Evolutionary conservation across 2,888 invertebrate genomes (phyloP).

Genomic region (Pristionchus arcanus): DNA sequence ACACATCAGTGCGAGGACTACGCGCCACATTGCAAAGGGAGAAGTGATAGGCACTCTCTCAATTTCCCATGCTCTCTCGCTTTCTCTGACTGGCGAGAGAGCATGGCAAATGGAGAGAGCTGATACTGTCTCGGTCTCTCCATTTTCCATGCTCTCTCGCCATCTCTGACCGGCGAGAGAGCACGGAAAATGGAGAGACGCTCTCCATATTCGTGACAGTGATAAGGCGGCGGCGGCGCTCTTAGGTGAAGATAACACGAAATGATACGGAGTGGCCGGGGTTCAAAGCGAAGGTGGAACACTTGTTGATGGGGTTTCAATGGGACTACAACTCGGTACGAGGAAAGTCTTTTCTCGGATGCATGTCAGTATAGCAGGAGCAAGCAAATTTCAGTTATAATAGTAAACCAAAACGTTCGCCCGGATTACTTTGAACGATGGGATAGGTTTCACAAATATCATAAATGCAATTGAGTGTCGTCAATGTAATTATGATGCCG

Average conservation of each 20-base stretch:
- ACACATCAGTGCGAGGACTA: slow-evolving; percentile 2
- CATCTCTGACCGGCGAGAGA: not conserved
- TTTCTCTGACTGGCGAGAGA: not conserved
- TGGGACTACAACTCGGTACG: not conserved
- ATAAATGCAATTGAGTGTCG: too few relatives aligned
- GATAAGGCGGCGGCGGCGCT: not conserved
- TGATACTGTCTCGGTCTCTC: not conserved
- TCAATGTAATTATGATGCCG: too few relatives aligned
- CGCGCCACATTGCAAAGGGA: slow-evolving; percentile 12
- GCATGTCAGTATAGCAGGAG: too few relatives aligned
- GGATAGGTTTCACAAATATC: too few relatives aligned
- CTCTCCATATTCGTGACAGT: not conserved
- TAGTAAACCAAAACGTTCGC: too few relatives aligned
- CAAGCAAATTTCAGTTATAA: too few relatives aligned
- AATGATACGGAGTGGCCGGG: not conserved
- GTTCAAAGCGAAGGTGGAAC: not conserved
- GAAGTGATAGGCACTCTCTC: not conserved
- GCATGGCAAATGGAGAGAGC: not conserved
- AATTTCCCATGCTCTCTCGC: not conserved
- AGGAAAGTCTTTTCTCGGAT: too few relatives aligned
- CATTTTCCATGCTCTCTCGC: not conserved
- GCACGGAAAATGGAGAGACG: not conserved
- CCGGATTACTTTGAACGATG: too few relatives aligned
- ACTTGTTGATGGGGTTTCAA: not conserved
- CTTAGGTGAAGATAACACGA: not conserved